phyloP scores from a whole-genome alignment of 1,140 invertebrate genomes.

The Drosophila bipectinata region DNA sequence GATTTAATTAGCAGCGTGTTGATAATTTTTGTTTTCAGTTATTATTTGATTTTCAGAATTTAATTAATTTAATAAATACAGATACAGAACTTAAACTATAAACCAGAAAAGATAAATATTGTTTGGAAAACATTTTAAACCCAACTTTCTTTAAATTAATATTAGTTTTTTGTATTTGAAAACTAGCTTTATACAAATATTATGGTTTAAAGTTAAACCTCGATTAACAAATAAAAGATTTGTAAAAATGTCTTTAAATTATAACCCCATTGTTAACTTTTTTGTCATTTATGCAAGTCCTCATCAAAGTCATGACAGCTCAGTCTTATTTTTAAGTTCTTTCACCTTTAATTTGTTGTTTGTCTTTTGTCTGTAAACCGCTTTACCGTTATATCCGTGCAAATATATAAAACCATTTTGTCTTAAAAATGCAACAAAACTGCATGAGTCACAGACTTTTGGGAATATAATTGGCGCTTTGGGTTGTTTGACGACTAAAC shows the following conservation, averaged over 20 bases:
- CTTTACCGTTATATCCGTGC: slow-evolving; percentile 15
- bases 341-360: slow-evolving; percentile 11
- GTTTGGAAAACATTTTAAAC: no score
- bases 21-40: slow-evolving; percentile 3
- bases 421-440: slow-evolving; percentile 20
- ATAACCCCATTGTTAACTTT: background rate
- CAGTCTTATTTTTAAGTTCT: slow-evolving; percentile 17
- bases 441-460: slow-evolving; percentile 30
- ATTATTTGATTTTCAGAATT: background rate
- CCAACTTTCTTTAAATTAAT: no score
- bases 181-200: no score
- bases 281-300: background rate
- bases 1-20: slow-evolving; percentile 11
- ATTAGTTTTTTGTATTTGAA: no score
- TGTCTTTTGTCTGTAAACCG: slow-evolving; percentile 17
- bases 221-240: no score
- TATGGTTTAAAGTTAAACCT: no score
- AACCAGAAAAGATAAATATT: no score
- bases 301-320: slow-evolving; percentile 8
- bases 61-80: background rate
- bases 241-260: background rate
- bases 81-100: no score
- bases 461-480: background rate
- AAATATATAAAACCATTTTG: slow-evolving; percentile 17
- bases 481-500: background rate